Base-by-base conservation (phyloP, 2,113 vertebrate genomes). In the Elgaria multicarinata region DNA sequence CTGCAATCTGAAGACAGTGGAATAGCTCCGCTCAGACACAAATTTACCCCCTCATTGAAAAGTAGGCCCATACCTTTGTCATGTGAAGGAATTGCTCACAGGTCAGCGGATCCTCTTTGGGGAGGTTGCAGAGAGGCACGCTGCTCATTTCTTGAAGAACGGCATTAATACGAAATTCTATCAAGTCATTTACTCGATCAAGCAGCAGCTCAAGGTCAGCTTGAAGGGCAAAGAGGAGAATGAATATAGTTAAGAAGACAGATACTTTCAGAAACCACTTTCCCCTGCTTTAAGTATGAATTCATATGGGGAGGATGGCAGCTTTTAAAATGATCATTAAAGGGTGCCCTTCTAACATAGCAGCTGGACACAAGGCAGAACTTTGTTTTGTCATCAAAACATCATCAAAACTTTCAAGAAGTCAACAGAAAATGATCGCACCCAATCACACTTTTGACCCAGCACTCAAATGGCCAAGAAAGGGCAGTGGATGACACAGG, bases 1-100 rank as follows among this genome's bases (percentile, higher is more conserved):
- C n/a, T 69, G 50, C 28, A 12, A 4, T 80, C 12, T 88, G n/a
- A 81, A 88, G 50, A 28, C 16, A 33, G n/a, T 33, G 16, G 44
- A 50, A 18, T 8, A 42, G 18, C 6, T 28, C 12, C 26, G 18
- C 7, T 44, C n/a, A 64, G 53, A 39, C 53, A 36, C 4, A 64
- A 55, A 55, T 14, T 2, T 76, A 3, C 2, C 33, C 44, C 44
- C n/a, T 12, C 50, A 55, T 3, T 66, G 53, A 46, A 74, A 64
- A 36, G 64, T 24, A 39, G n/a, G 46, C 18, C 58, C 89, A 75
- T 89, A 97, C 98, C 97, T 97, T 96, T 74, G 97, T 98, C 82
- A 91, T 97, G 62, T 98, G 98, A 74, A 99, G 96, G 96, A 99
- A 99, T 83, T 98, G 97, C 22, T 98, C 98, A 87, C 98, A 99